Evolutionary conservation across 2,888 invertebrate genomes (phyloP).

Genomic region (Mesochorus sp.): DNA sequence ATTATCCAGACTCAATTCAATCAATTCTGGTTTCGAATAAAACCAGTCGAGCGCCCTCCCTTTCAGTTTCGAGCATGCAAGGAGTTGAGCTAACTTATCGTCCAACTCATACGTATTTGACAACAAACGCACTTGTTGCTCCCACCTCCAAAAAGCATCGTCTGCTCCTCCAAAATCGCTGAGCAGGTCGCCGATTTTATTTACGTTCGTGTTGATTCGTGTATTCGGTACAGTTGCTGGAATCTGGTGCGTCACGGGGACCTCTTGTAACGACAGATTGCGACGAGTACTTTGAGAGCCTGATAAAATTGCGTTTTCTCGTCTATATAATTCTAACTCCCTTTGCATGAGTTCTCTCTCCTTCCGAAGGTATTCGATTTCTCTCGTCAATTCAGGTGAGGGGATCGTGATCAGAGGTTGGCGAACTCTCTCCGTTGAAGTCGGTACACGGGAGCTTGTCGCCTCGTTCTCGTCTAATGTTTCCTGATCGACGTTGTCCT

Average conservation of each 20-base stretch:
- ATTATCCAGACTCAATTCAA: conserved; percentile 36
- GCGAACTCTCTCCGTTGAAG: too few species aligned
- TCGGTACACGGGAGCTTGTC: neutral
- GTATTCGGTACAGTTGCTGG: neutral
- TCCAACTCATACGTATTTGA: conserved; percentile 51
- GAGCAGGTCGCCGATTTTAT: conserved; percentile 51
- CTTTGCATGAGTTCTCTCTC: conserved; percentile 21
- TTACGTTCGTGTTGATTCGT: conserved; percentile 30
- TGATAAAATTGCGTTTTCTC: conserved; percentile 5
- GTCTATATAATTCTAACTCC: conserved; percentile 5
- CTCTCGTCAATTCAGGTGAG: neutral
- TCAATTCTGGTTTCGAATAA: conserved; percentile 49
- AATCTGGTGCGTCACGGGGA: neutral
- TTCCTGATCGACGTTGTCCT: neutral
- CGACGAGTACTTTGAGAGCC: neutral
- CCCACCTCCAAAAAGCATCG: conserved; percentile 48
- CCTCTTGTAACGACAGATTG: neutral
- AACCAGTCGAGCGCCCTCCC: conserved; percentile 54
- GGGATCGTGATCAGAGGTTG: neutral
- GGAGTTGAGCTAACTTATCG: conserved; percentile 29
- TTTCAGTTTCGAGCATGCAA: conserved; percentile 53
- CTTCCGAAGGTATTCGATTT: conserved; percentile 11
- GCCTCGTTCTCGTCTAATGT: neutral
- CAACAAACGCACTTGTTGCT: conserved; percentile 50
- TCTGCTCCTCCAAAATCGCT: conserved; percentile 47